These are phyloP conservation scores for Sylvicola cinctus DNA, from an alignment of 2,888 invertebrate species.

Conservation along the genomic window DNA sequence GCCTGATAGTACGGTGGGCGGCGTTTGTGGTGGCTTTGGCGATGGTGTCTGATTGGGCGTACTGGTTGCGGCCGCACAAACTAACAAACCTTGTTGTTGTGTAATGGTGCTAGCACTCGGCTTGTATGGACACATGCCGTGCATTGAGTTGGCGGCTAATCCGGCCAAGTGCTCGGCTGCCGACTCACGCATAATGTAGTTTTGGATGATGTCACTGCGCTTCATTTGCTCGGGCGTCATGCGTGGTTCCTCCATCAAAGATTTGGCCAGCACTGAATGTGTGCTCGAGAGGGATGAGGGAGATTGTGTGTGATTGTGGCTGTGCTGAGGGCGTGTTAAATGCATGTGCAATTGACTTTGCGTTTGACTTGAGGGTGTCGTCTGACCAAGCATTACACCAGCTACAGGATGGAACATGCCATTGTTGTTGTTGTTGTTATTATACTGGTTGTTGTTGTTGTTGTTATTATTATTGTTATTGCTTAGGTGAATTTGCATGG, in stretches of 20 bases:
- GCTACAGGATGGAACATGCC: conserved; percentile 31
- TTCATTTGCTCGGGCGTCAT: conserved; percentile 87
- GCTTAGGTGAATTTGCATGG: conserved; percentile 7
- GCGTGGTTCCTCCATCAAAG: conserved; percentile 79
- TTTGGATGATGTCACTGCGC: conserved; percentile 80
- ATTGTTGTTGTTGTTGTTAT: conserved; percentile 11
- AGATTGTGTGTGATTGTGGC: conserved; percentile 8
- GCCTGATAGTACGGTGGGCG: no score
- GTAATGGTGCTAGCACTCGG: conserved; percentile 17
- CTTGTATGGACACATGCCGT: conserved; percentile 21
- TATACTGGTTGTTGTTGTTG: conserved; percentile 10
- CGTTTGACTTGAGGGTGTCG: neutral
- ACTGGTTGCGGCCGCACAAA: no score
- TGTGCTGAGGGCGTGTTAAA: conserved; percentile 27
- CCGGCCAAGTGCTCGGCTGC: conserved; percentile 12
- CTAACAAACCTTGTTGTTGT: no score
- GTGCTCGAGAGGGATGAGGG: conserved; percentile 55
- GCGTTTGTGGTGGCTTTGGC: no score
- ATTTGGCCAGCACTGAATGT: conserved; percentile 75
- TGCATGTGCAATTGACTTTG: conserved; percentile 29
- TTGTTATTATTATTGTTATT: conserved; percentile 9
- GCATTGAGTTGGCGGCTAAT: conserved; percentile 5
- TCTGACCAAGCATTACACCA: conserved; percentile 8
- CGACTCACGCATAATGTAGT: conserved; percentile 66
- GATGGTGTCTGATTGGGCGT: no score